Conservation (phyloP, 2,797 vertebrate genomes). For the Anniella stebbinsi region DNA sequence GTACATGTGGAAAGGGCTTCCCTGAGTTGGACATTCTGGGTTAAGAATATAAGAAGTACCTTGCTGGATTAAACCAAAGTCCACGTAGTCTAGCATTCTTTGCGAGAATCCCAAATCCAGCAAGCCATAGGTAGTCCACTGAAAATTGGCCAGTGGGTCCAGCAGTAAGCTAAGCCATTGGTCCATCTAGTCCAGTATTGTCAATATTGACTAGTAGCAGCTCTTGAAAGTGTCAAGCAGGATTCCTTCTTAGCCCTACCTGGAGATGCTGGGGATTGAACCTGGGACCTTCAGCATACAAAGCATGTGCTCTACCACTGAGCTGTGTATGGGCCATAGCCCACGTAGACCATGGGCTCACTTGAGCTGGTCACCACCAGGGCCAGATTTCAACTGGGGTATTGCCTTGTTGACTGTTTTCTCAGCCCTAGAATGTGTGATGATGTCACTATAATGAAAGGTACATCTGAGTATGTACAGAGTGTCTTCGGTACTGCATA, state of each 20-base stretch:
- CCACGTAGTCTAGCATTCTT: neutral
- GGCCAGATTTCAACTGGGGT: neutral
- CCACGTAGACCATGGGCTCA: neutral
- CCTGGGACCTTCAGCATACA: too few relatives aligned
- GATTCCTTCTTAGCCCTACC: too few relatives aligned
- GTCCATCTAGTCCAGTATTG: too few relatives aligned
- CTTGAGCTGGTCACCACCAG: neutral
- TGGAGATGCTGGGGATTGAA: too few relatives aligned
- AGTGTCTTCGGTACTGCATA: neutral
- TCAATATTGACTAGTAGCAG: too few relatives aligned
- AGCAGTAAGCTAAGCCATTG: too few relatives aligned
- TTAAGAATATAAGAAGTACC: neutral
- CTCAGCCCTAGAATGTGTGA: too few relatives aligned
- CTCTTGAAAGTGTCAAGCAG: too few relatives aligned
- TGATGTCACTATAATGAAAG: neutral
- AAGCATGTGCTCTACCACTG: too few relatives aligned
- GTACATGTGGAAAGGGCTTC: too few relatives aligned
- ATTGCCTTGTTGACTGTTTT: neutral
- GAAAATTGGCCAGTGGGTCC: neutral
- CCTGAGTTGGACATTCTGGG: neutral
- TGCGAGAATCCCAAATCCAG: neutral
- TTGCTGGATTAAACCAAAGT: neutral
- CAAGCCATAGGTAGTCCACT: too few relatives aligned
- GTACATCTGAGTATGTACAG: neutral
- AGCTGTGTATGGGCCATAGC: too few relatives aligned